Conservation (phyloP, 2,113 vertebrate species). For the Callionymus lyra region DNA sequence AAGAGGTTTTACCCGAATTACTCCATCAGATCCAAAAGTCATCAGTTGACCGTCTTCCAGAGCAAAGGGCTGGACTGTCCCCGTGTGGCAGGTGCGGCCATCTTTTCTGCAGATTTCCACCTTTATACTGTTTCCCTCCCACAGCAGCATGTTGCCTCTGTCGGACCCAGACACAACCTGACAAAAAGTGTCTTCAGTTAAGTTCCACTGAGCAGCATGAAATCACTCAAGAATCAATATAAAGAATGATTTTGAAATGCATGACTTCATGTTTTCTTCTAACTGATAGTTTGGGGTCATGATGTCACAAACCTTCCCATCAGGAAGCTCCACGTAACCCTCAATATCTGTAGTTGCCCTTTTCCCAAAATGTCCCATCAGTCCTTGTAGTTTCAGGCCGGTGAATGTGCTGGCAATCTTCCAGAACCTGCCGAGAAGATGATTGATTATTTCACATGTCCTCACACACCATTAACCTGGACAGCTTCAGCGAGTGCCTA, state of each 20-base stretch:
- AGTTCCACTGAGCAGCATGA: neutral
- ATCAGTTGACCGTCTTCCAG: conserved; percentile 83
- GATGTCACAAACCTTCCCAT: conserved; percentile 75
- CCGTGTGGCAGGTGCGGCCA: conserved; percentile 70
- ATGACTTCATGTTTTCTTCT: too few relatives aligned
- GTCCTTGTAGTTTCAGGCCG: conserved; percentile 83
- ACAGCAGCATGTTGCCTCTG: conserved; percentile 91
- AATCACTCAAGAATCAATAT: too few relatives aligned
- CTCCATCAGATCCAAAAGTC: conserved; percentile 80
- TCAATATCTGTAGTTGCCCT: conserved; percentile 76
- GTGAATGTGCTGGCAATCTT: conserved; percentile 83
- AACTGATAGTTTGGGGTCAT: neutral
- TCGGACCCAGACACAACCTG: conserved; percentile 90
- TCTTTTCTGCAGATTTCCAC: conserved; percentile 75
- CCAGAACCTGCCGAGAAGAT: conserved; percentile 77
- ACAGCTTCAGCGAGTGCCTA: too few relatives aligned
- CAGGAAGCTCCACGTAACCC: conserved; percentile 81
- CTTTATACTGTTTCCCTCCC: conserved; percentile 84
- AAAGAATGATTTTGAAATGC: too few relatives aligned
- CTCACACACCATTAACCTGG: too few relatives aligned
- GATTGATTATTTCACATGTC: too few relatives aligned
- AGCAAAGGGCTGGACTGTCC: conserved; percentile 74
- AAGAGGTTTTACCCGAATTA: conserved; percentile 59
- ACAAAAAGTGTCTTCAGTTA: neutral
- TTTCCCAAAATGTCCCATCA: conserved; percentile 84